Conservation (phyloP, 2,888 invertebrate genomes). For the Agrotis exclamationis region DNA sequence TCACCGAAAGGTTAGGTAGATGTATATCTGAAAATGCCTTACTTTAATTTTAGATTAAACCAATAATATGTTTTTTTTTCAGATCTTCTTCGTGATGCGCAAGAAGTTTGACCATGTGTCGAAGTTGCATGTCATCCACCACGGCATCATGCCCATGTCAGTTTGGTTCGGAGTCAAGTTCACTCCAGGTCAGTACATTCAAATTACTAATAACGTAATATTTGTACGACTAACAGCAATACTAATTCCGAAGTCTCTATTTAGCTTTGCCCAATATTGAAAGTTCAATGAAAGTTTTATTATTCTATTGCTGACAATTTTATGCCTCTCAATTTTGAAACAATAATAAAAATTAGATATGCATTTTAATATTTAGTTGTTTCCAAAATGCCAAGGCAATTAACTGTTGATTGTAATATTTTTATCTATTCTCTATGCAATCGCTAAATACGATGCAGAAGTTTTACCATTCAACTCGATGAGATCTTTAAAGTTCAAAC, state of each 20-base stretch:
- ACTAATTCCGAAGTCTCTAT: neutral
- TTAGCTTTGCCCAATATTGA: neutral
- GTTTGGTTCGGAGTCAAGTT: conserved; percentile 98
- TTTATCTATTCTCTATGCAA: neutral
- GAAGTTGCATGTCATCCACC: conserved; percentile 98
- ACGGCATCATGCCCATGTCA: conserved; percentile 98
- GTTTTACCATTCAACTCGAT: neutral
- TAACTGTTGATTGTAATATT: neutral
- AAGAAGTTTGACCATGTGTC: conserved; percentile 98
- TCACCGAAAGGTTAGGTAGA: no score
- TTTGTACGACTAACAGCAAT: conserved; percentile 7
- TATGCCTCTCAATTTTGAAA: neutral
- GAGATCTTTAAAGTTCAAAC: neutral
- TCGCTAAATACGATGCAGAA: neutral
- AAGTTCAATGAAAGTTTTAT: neutral
- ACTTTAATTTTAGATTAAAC: no score
- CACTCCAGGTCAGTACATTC: conserved; percentile 93
- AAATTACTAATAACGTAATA: conserved; percentile 5
- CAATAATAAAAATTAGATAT: neutral
- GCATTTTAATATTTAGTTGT: conserved; percentile 14
- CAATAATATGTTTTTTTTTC: conserved; percentile 68
- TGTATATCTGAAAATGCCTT: no score
- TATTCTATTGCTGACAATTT: neutral
- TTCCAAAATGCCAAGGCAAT: conserved; percentile 35
- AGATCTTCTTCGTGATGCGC: conserved; percentile 97